phyloP scores from a whole-genome alignment of 2,113 vertebrate genomes.

The Spheniscus mendiculus region DNA sequence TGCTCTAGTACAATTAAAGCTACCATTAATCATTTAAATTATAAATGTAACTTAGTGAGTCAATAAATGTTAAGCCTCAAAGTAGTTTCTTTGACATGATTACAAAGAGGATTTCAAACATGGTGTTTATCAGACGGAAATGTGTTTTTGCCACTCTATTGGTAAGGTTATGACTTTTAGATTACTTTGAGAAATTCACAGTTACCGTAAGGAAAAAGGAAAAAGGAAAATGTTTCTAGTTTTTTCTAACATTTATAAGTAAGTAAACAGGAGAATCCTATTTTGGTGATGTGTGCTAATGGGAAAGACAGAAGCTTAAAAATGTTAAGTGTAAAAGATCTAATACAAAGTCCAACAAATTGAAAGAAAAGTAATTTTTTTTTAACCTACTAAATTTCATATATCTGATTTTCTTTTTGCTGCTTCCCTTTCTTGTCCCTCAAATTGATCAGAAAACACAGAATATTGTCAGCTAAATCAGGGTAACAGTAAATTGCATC shows the following conservation, averaged over 20 bases:
- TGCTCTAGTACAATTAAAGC: neutral
- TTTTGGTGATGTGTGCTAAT: neutral
- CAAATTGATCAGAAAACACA: neutral
- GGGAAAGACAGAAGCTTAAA: neutral
- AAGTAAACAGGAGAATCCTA: neutral
- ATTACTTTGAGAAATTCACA: neutral
- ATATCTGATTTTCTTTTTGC: neutral
- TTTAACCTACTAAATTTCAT: neutral
- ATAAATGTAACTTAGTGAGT: neutral
- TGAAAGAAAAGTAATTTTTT: neutral
- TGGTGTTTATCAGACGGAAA: neutral
- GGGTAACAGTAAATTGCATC: neutral
- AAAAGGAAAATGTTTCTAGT: neutral
- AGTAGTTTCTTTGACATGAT: neutral
- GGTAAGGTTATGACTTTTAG: fast-evolving
- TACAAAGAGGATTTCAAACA: neutral
- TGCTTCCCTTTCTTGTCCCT: neutral
- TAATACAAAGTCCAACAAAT: neutral
- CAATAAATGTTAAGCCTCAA: neutral
- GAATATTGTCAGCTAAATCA: neutral
- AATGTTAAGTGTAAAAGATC: neutral
- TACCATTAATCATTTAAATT: neutral
- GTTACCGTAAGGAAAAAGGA: neutral
- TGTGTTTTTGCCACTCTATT: neutral
- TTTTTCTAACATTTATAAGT: neutral